These are phyloP conservation scores for Carlito syrichta DNA, from an alignment of 2,113 vertebrate genomes.

Conservation along the genomic window DNA sequence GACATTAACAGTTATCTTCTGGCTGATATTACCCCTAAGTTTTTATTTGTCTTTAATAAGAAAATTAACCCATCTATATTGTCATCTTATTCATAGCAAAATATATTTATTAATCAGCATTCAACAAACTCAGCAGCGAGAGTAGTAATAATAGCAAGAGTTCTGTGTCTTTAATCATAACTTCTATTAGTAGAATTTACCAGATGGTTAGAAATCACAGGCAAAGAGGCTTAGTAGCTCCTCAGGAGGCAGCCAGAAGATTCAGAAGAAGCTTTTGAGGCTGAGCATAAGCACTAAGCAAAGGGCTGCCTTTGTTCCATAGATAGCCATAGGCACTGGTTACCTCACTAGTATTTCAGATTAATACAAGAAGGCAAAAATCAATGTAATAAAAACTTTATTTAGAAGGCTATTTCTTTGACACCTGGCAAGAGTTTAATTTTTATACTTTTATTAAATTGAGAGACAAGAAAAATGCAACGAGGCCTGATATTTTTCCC, in stretches of 20 bases:
- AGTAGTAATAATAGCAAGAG: not conserved
- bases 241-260: not conserved
- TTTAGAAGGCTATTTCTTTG: not conserved
- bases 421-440: not conserved
- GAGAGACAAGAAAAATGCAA: not conserved
- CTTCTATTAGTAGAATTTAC: not conserved
- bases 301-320: not conserved
- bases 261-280: not conserved
- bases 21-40: not conserved
- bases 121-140: not conserved
- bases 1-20: not conserved
- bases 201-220: not conserved
- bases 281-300: not conserved
- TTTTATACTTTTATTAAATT: slow-evolving; percentile 19
- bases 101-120: not conserved
- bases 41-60: not conserved
- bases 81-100: not conserved
- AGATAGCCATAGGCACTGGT: not conserved
- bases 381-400: not conserved
- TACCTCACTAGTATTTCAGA: not conserved
- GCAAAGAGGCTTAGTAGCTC: not conserved
- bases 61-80: not conserved
- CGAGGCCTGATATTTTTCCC: not conserved
- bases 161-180: not conserved
- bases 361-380: not conserved